Conservation (phyloP, 2,113 vertebrate species). For the Tenebrosternarchus preto region DNA sequence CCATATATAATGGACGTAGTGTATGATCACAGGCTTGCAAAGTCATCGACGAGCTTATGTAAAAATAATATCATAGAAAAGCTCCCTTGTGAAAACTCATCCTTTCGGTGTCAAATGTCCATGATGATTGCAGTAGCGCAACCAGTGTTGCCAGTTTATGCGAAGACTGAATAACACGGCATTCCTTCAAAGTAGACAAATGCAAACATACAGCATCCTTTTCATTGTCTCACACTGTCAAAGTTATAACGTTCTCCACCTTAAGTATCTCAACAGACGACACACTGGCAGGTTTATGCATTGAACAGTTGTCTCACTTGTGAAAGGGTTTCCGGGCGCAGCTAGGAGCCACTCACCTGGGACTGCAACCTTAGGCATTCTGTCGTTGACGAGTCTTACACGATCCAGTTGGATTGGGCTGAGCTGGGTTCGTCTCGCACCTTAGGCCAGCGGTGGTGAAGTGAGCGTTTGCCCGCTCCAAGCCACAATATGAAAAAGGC, state of each 20-base stretch:
- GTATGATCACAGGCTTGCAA: neutral
- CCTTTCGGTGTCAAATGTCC: neutral
- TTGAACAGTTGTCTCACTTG: neutral
- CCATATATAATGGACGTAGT: too few relatives aligned
- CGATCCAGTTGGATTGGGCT: conserved; percentile 45
- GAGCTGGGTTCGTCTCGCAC: conserved; percentile 55
- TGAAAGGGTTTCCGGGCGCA: conserved; percentile 4
- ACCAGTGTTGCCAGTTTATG: too few relatives aligned
- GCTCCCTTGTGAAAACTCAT: neutral
- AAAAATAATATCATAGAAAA: conserved; percentile 3
- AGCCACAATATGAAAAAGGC: conserved; percentile 66
- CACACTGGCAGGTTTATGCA: too few relatives aligned
- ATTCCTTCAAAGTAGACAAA: too few relatives aligned
- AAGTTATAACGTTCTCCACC: too few relatives aligned
- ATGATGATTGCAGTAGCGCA: neutral
- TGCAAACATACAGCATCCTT: too few relatives aligned
- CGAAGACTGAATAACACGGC: too few relatives aligned
- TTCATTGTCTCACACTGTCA: too few relatives aligned
- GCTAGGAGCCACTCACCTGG: conserved; percentile 77
- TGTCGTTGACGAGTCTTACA: conserved; percentile 47
- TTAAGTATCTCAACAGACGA: too few relatives aligned
- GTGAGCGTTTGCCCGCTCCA: conserved; percentile 51
- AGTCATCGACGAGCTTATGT: neutral
- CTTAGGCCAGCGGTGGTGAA: conserved; percentile 57
- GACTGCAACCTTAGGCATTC: conserved; percentile 76